Evolutionary conservation across 2,113 vertebrate genomes (phyloP).

Genomic region (Cryptotis parvus): DNA sequence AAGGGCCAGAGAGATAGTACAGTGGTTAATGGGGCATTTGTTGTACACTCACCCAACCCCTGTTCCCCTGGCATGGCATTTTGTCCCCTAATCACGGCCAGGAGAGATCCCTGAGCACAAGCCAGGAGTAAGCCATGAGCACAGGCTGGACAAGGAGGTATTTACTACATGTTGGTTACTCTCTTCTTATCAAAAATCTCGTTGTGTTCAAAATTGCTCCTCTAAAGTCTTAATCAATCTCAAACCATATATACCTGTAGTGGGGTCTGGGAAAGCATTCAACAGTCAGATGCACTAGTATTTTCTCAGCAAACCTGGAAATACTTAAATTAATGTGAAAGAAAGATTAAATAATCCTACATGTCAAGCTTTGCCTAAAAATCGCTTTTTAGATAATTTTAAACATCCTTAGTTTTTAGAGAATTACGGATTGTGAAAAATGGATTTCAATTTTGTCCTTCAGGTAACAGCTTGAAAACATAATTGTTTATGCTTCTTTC

Average conservation of each 20-base stretch:
- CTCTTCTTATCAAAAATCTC: constrained; percentile 46
- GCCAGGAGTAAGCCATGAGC: too few relatives aligned
- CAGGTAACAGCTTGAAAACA: neutral
- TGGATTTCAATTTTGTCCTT: neutral
- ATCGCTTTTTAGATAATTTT: neutral
- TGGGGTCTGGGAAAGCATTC: neutral
- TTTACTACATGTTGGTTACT: constrained; percentile 14
- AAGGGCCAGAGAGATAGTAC: too few relatives aligned
- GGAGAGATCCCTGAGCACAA: too few relatives aligned
- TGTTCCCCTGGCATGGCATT: too few relatives aligned
- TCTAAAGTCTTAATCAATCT: constrained; percentile 18
- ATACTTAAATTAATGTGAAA: neutral
- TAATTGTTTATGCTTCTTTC: neutral
- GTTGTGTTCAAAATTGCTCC: constrained; percentile 8
- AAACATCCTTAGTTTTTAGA: neutral
- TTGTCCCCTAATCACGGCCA: too few relatives aligned
- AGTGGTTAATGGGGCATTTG: too few relatives aligned
- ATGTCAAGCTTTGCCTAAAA: constrained; percentile 13
- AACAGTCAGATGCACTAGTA: constrained; percentile 15
- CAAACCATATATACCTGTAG: neutral
- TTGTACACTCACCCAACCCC: too few relatives aligned
- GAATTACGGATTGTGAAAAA: constrained; percentile 8
- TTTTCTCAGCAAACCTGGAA: constrained; percentile 33
- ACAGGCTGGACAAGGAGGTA: neutral
- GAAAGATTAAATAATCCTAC: constrained; percentile 15